Evolutionary conservation across 2,888 invertebrate species (phyloP), one percentile per base, ranked within the genome.

Genomic region (Oasisia sp.): DNA sequence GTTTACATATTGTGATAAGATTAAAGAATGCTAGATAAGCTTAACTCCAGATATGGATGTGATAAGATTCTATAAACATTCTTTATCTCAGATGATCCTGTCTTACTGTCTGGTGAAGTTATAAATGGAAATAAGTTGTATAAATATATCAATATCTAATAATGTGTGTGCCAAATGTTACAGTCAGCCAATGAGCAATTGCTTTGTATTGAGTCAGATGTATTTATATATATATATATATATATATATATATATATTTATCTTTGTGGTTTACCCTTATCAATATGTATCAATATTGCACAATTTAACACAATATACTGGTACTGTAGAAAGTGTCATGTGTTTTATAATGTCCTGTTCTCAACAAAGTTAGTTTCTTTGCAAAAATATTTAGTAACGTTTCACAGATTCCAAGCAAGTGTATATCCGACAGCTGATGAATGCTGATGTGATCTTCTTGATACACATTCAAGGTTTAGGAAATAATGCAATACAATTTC

Each of bases 41-140:
- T 74, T 74, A 74, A 19, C 74, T 74, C 74, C 74, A 74, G 27
- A 74, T 74, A 74, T n/a, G 74, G 74, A 74, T 74, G 74, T 74
- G 74, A 74, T 74, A 74, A 74, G 14, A 74, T 74, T 27, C 56
- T 56, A 74, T 74, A 0, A 9, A 27, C 27, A 19, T 74, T 27
- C n/a, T 19, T 74, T 74, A 74, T 74, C 27, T 74, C 27, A 74
- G 27, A 74, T 74, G 19, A 74, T 74, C 7, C 74, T 5, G 19
- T 74, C 74, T 74, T 74, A 74, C 74, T 4, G 3, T 74, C 74
- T 74, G 19, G 74, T 74, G 74, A 74, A 27, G 74, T 74, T 74
- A 74, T 74, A 74, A 74, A 74, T 74, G 27, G 74, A 74, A 74
- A 74, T 19, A 74, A 74, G 74, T 27, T n/a, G 7, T 74, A 74